These are phyloP conservation scores for Lathamus discolor DNA, from an alignment of 2,113 vertebrate genomes.

Conservation along the genomic window DNA sequence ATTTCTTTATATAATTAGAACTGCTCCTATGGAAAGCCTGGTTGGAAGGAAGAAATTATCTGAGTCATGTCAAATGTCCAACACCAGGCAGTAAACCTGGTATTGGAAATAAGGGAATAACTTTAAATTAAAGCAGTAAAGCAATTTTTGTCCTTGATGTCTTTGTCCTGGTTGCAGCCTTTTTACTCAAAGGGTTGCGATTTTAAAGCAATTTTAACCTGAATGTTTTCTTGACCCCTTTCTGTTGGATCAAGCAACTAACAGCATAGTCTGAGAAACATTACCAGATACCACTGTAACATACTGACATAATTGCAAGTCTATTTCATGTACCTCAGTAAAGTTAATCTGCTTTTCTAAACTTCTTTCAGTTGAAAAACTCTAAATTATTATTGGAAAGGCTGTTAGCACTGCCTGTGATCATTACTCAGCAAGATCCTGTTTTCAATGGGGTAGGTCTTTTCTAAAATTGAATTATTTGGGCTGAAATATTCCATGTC, in stretches of 20 bases:
- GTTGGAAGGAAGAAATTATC: background rate
- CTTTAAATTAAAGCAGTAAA: background rate
- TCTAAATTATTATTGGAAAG: background rate
- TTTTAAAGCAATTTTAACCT: background rate
- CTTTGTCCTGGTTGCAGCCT: background rate
- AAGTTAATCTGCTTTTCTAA: background rate
- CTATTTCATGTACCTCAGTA: background rate
- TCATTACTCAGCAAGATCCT: background rate
- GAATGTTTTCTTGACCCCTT: background rate
- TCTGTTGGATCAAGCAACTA: background rate
- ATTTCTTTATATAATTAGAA: background rate
- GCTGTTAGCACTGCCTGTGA: background rate
- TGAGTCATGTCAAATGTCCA: background rate
- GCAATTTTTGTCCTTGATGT: background rate
- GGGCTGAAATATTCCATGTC: background rate
- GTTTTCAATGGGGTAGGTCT: background rate
- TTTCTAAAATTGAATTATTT: background rate
- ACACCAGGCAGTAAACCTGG: background rate
- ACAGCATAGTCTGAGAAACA: background rate
- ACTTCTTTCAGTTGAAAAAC: background rate
- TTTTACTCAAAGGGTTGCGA: background rate
- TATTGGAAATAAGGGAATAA: background rate
- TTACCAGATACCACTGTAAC: background rate
- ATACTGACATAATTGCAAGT: background rate
- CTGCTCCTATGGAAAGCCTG: background rate